Evolutionary conservation across 2,888 invertebrate genomes (phyloP), one percentile per base, ranked within the genome.

Genomic region (Pantelozetes paolii): DNA sequence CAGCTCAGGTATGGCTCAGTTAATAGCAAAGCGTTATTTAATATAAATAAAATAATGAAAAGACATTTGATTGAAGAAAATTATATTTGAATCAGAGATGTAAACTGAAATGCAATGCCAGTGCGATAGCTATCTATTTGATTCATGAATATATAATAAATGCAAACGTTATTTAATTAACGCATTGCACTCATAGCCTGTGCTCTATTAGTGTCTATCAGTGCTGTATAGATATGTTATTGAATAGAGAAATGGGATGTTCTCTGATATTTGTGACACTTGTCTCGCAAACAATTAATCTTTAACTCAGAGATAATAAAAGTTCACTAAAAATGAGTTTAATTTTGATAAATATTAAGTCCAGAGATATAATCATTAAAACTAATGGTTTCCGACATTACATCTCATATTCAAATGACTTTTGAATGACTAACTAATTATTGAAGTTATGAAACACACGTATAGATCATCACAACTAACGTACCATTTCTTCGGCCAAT

Each of bases 211-310:
- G 6, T 36, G 36, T 8, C 36, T 20, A 48, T 48, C 15, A 48
- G 48, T 48, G 20, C 8, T 42, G 42, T 15, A 50, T 6, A 50
- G 54, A 6, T n/a, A 50, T 50, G n/a, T 50, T 6, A 13, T 18
- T 20, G 13, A 50, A 18, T 13, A n/a, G 6, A n/a, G 18, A 18
- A n/a, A 57, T 13, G 6, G 28, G 23, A 23, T 6, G 18, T 6
- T 5, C 57, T 6, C 57, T 57, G 57, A 57, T 57, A 36, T 36
- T 57, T 57, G 23, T 57, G 57, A 57, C 57, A 57, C 57, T 57
- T 57, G 57, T 57, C 57, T 57, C 57, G 13, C 20, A 15, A 20
- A 57, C 23, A 57, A 57, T 57, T 57, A 57, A 57, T 57, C 23
- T 57, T 13, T 57, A 57, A 20, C 5, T 48, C 8, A 57, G 13